Percentiles rank a stretch among this genome's conserved stretches.
These are phyloP conservation scores for Amia ocellicauda DNA, from an alignment of 2,113 vertebrate genomes.

Conservation along the genomic window DNA sequence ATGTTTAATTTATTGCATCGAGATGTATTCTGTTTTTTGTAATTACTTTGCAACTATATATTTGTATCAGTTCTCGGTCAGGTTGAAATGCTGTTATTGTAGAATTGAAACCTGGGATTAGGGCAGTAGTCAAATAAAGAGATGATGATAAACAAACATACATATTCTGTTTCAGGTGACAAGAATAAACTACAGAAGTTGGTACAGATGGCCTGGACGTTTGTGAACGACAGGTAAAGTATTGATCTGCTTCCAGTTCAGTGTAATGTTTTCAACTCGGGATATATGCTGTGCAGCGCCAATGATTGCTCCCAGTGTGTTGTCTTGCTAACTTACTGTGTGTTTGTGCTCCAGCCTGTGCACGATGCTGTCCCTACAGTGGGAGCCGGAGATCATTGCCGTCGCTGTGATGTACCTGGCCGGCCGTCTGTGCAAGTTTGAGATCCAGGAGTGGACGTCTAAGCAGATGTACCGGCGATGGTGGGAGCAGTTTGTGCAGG, in stretches of 20 bases:
- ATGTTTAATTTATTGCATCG: neutral
- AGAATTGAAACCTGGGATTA: no score
- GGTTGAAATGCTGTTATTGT: no score
- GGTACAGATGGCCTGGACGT: constrained; percentile 98
- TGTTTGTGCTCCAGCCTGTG: constrained; percentile 79
- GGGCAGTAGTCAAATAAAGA: no score
- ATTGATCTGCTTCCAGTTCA: no score
- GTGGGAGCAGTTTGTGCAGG: constrained; percentile 99
- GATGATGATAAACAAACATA: no score
- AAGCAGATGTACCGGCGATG: constrained; percentile 92
- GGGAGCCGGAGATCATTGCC: constrained; percentile 97
- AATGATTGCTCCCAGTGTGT: no score
- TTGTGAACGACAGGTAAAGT: constrained; percentile 92
- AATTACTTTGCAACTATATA: no score
- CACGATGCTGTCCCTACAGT: constrained; percentile 94
- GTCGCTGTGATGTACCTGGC: constrained; percentile 98
- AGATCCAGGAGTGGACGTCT: constrained; percentile 96
- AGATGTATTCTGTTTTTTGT: constrained; percentile 1
- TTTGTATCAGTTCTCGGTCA: no score
- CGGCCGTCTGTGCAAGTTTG: constrained; percentile 93
- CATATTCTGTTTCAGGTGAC: constrained; percentile 85
- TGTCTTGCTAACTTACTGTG: no score
- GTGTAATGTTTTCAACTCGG: no score
- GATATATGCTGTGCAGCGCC: neutral
- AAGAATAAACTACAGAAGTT: constrained; percentile 98